Conservation (phyloP, 2,888 invertebrate genomes). For the Endomychus coccineus region DNA sequence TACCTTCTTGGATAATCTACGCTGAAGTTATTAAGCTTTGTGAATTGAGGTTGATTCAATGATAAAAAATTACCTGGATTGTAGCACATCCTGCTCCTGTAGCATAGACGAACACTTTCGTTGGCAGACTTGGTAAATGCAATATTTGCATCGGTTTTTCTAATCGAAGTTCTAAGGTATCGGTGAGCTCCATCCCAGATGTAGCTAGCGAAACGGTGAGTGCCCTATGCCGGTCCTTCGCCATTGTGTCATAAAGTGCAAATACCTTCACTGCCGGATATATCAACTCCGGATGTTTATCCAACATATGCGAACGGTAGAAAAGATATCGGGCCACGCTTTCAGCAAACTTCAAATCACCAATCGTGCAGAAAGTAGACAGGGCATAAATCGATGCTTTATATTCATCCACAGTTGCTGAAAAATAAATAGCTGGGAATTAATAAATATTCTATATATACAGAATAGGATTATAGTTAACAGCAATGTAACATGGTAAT, state of each 20-base stretch:
- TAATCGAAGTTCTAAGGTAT: constrained; percentile 54
- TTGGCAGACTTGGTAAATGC: constrained; percentile 57
- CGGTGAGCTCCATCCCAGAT: constrained; percentile 64
- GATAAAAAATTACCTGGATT: no score
- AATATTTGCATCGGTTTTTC: constrained; percentile 48
- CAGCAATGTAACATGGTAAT: no score
- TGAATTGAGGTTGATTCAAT: no score
- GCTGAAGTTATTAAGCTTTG: no score
- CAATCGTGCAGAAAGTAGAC: constrained; percentile 52
- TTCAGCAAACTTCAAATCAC: constrained; percentile 56
- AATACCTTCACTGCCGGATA: constrained; percentile 57
- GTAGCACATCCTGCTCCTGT: constrained; percentile 64
- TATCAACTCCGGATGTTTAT: constrained; percentile 53
- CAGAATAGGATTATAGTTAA: no score
- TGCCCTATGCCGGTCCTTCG: constrained; percentile 54
- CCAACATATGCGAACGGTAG: constrained; percentile 58
- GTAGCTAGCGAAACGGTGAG: constrained; percentile 61
- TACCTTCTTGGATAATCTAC: no score
- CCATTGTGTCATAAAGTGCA: constrained; percentile 51
- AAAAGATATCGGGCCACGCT: constrained; percentile 58
- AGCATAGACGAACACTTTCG: constrained; percentile 63
- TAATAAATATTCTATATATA: no score
- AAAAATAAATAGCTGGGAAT: no score
- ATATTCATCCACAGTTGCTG: constrained; percentile 54
- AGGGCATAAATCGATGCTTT: constrained; percentile 55